Percentiles rank a stretch among this genome's conserved stretches.
Evolutionary conservation across 2,113 vertebrate genomes (phyloP).

Genomic region (Phyllopteryx taeniolatus): DNA sequence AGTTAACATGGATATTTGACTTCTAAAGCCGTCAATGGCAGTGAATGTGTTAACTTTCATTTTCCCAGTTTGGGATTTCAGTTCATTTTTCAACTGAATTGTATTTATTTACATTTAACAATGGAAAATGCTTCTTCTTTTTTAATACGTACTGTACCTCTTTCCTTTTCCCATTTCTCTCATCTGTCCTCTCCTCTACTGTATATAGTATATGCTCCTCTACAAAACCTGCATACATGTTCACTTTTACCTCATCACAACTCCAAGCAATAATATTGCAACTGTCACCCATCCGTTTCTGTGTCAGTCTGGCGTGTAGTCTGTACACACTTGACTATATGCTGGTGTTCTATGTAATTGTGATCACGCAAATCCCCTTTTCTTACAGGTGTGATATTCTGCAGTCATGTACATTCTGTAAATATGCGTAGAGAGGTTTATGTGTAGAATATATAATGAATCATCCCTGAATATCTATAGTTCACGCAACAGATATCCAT

Average conservation of each 20-base stretch:
- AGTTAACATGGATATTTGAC: no score
- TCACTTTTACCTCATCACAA: constrained; percentile 55
- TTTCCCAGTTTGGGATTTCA: not conserved
- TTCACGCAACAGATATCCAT: constrained; percentile 34
- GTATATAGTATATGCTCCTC: constrained; percentile 14
- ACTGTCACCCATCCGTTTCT: constrained; percentile 32
- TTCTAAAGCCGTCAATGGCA: no score
- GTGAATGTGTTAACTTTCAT: not conserved
- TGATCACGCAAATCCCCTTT: constrained; percentile 51
- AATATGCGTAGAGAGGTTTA: constrained; percentile 52
- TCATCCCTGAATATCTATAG: constrained; percentile 20
- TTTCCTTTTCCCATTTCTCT: not conserved
- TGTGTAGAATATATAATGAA: not conserved
- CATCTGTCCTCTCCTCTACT: not conserved
- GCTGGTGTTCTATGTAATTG: constrained; percentile 30
- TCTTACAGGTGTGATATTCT: constrained; percentile 33
- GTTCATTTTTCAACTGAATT: not conserved
- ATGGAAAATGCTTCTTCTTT: not conserved
- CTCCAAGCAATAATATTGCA: constrained; percentile 61
- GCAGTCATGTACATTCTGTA: constrained; percentile 57
- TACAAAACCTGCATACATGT: constrained; percentile 34
- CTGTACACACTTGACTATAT: constrained; percentile 29
- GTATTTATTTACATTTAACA: not conserved
- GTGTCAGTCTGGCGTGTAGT: not conserved
- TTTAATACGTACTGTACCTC: constrained; percentile 8